Evolutionary conservation across 2,113 vertebrate species (phyloP), one percentile per base, ranked within the genome.

Genomic region (Marmota flaviventris): DNA sequence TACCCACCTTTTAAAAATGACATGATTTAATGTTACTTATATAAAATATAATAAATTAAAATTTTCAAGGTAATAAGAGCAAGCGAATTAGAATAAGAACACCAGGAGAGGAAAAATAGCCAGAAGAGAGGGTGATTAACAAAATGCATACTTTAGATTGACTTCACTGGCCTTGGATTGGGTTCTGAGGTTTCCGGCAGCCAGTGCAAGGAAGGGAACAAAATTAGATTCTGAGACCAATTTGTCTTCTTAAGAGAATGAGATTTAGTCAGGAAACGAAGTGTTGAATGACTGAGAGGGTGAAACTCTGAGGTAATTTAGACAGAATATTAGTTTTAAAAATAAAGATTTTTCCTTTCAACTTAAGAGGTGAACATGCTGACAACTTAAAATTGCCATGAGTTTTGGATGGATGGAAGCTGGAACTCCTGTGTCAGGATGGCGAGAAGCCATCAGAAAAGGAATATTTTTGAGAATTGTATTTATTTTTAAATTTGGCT

Each of bases 401-500:
- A 97, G 79, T 45, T 93, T 70, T 91, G 81, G 58, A 53, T 75
- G 96, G 77, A 95, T 78, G 81, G 61, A 90, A 97, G 84, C 83
- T 32, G 95, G 81, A 95, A 96, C 95, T 96, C 92, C 87, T 70
- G 4, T 89, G 85, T 96, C 95, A 96, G 91, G 96, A 96, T 93
- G 94, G 58, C 90, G 32, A 95, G 65, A 88, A 89, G 34, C 61
- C 53, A 63, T 53, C n/a, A 63, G 90, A 69, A 93, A 96, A 89
- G 69, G 32, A 87, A 75, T 95, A 75, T 42, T 93, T 96, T 91
- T 97, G 93, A 96, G 48, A 45, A 58, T 56, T 94, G 27, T n/a
- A 48, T 73, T 97, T 96, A 97, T 96, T 98, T 97, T 95, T 97
- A 94, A 94, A 94, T 88, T 95, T 96, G 79, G 34, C 85, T 94